Evolutionary conservation across 2,113 vertebrate genomes (phyloP).

Genomic region (Prolemur simus): DNA sequence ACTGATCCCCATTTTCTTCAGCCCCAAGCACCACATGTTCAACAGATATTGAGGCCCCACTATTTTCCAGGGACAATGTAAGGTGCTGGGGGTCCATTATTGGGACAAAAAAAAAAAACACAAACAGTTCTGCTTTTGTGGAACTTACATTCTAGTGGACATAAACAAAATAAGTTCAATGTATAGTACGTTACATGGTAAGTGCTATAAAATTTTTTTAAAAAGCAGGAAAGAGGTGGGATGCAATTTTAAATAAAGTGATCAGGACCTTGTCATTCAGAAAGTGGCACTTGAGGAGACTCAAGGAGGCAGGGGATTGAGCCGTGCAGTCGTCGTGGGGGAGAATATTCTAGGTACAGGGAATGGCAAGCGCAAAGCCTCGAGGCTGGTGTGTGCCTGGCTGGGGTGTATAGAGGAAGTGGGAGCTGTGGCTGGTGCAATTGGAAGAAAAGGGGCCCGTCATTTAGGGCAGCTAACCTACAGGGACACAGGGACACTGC

Average conservation of each 20-base stretch:
- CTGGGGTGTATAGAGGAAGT: neutral
- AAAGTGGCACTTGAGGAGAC: neutral
- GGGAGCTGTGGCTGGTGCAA: neutral
- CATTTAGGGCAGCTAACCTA: too few relatives aligned
- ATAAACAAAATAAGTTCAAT: neutral
- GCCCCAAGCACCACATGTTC: neutral
- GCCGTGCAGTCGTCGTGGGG: neutral
- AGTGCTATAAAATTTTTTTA: neutral
- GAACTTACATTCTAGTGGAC: neutral
- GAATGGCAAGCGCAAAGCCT: neutral
- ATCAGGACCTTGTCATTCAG: neutral
- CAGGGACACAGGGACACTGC: neutral
- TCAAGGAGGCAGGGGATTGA: neutral
- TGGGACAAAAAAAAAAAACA: neutral
- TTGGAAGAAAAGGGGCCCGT: neutral
- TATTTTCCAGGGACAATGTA: neutral
- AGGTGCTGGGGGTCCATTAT: too few relatives aligned
- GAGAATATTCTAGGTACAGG: neutral
- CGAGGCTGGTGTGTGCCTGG: neutral
- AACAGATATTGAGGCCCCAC: neutral
- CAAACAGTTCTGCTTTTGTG: neutral
- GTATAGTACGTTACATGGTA: neutral
- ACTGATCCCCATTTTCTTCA: neutral
- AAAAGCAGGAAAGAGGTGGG: neutral
- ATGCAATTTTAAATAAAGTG: neutral